phyloP scores from a whole-genome alignment of 2,888 invertebrate species.

The Papilio elwesi region DNA sequence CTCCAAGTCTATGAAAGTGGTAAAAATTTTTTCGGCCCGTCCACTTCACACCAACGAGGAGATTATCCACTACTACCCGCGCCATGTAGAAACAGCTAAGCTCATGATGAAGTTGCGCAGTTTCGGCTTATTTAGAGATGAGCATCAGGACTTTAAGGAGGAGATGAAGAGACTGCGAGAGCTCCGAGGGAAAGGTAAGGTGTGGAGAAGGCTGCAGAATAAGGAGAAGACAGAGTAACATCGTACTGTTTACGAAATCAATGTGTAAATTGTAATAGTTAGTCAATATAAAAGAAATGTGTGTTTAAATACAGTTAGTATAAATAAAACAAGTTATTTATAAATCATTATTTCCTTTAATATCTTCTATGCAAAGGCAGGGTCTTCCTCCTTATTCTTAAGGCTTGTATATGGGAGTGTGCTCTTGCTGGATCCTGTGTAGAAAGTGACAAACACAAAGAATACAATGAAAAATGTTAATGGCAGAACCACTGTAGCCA shows the following conservation, averaged over 20 bases:
- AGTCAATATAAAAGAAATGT: background rate
- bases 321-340: conserved; percentile 25
- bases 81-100: conserved; percentile 89
- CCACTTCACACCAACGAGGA: conserved; percentile 90
- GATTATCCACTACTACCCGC: conserved; percentile 93
- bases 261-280: background rate
- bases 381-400: conserved; percentile 40
- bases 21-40: conserved; percentile 89
- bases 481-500: conserved; percentile 44
- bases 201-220: conserved; percentile 79
- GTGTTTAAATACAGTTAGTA: background rate
- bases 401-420: conserved; percentile 43
- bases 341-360: conserved; percentile 27
- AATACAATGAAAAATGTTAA: conserved; percentile 44
- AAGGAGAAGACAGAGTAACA: conserved; percentile 45
- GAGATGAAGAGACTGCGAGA: conserved; percentile 91
- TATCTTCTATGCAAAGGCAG: conserved; percentile 27
- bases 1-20: conserved; percentile 90
- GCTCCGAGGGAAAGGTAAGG: conserved; percentile 89
- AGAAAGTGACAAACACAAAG: conserved; percentile 45
- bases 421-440: conserved; percentile 41
- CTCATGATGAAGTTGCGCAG: conserved; percentile 89
- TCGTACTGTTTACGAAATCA: background rate
- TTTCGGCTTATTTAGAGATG: conserved; percentile 93
- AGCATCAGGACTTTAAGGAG: conserved; percentile 94